These are phyloP conservation scores for Pomatorhinus ruficollis DNA, from an alignment of 2,113 vertebrate species.

Conservation along the genomic window DNA sequence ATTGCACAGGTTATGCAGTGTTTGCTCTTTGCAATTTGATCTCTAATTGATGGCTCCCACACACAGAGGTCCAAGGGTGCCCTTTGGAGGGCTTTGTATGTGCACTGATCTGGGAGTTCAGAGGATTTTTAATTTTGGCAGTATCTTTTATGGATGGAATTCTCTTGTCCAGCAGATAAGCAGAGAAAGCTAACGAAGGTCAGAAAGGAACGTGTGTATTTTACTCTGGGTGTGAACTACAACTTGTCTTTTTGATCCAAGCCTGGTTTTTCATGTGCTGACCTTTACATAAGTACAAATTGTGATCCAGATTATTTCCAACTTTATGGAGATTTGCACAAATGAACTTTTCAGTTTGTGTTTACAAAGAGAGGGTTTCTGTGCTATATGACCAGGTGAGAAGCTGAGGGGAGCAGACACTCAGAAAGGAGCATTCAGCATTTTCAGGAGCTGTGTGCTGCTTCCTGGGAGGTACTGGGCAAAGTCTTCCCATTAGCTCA, in stretches of 20 bases:
- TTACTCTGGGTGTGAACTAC: neutral
- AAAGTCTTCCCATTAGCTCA: neutral
- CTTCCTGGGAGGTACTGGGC: neutral
- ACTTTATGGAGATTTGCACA: neutral
- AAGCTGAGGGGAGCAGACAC: neutral
- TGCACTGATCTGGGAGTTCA: neutral
- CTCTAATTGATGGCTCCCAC: neutral
- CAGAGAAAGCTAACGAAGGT: neutral
- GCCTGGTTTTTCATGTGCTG: neutral
- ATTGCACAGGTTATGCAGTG: neutral
- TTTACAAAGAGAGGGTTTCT: neutral
- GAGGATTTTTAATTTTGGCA: neutral
- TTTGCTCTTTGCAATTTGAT: neutral
- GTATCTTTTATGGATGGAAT: neutral
- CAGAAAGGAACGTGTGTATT: neutral
- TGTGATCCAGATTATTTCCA: neutral
- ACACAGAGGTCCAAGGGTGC: accelerated
- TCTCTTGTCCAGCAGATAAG: neutral
- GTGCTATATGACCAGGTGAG: neutral
- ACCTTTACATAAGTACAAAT: conserved; percentile 8
- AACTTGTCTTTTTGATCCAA: neutral
- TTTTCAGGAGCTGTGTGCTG: accelerated
- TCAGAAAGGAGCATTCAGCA: neutral
- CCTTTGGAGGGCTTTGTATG: neutral
- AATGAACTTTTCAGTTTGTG: neutral